phyloP scores from a whole-genome alignment of 2,888 invertebrate species.

The Lamellibrachia columna region DNA sequence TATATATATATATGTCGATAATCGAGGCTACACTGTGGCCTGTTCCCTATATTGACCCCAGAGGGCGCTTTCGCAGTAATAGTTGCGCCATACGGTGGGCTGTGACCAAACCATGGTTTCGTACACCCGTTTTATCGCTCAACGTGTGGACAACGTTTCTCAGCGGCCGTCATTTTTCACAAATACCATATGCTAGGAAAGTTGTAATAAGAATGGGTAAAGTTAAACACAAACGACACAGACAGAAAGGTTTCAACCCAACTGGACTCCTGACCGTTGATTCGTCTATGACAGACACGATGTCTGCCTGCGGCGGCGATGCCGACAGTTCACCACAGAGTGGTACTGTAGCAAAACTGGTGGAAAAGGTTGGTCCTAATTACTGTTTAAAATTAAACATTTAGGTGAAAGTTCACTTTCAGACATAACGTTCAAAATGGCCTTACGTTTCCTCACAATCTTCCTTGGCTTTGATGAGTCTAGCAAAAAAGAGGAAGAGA shows the following conservation, averaged over 20 bases:
- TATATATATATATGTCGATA: no score
- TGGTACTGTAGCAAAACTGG: neutral
- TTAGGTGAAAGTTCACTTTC: neutral
- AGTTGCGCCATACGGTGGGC: no score
- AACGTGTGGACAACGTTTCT: neutral
- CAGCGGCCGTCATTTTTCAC: neutral
- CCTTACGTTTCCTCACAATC: no score
- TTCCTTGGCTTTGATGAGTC: no score
- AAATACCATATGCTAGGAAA: neutral
- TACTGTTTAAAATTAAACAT: neutral
- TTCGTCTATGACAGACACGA: neutral
- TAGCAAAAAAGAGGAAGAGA: no score
- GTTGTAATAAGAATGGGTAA: neutral
- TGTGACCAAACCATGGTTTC: no score
- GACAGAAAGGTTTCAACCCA: neutral
- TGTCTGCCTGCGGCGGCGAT: neutral
- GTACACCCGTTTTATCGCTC: neutral
- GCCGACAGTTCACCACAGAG: slow-evolving; percentile 1
- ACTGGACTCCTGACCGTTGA: neutral
- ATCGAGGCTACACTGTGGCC: no score
- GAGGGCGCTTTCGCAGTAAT: no score
- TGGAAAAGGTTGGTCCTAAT: neutral
- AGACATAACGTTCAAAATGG: neutral
- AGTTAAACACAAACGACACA: neutral
- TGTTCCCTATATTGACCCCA: no score